Percentiles rank a stretch among this genome's conserved stretches.
Evolutionary conservation across 1,140 invertebrate species (phyloP).

Genomic region (Piezodorus guildinii): DNA sequence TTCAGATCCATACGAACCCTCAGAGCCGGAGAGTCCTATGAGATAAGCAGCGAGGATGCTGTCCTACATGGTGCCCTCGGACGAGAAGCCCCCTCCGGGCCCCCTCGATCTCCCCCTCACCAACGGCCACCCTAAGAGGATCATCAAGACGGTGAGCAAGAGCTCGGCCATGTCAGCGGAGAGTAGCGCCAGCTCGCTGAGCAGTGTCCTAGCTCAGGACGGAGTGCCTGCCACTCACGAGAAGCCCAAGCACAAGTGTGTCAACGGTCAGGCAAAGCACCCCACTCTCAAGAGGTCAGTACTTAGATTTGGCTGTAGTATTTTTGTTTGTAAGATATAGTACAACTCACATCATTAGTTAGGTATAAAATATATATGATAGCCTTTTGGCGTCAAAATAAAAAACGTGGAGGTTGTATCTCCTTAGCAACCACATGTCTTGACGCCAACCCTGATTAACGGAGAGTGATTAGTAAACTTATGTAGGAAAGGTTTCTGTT

Average conservation of each 20-base stretch:
- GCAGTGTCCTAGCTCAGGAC: slow-evolving; percentile 22
- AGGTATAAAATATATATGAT: too few species aligned
- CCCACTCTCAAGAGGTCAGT: slow-evolving; percentile 42
- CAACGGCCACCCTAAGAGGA: slow-evolving; percentile 24
- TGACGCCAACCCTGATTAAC: too few species aligned
- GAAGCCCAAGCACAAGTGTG: slow-evolving; percentile 27
- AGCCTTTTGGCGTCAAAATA: too few species aligned
- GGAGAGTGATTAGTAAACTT: too few species aligned
- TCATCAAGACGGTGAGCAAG: slow-evolving; percentile 25
- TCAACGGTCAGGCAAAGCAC: slow-evolving; percentile 37
- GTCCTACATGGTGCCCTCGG: slow-evolving; percentile 52
- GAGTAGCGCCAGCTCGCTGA: slow-evolving; percentile 26
- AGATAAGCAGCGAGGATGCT: slow-evolving; percentile 36
- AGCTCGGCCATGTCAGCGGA: slow-evolving; percentile 26
- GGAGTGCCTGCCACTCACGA: slow-evolving; percentile 15
- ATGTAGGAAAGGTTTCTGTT: too few species aligned
- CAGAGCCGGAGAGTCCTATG: background rate
- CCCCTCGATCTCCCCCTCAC: slow-evolving; percentile 29
- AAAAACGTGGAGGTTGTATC: too few species aligned
- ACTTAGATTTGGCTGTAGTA: too few species aligned
- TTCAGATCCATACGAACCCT: too few species aligned
- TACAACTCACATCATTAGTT: too few species aligned
- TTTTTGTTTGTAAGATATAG: too few species aligned
- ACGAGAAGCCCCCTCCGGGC: slow-evolving; percentile 46
- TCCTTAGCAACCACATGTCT: too few species aligned